Percentiles rank a stretch among this genome's conserved stretches.
Conservation (phyloP, 2,888 invertebrate genomes). For the Aspidiotus destructor region DNA sequence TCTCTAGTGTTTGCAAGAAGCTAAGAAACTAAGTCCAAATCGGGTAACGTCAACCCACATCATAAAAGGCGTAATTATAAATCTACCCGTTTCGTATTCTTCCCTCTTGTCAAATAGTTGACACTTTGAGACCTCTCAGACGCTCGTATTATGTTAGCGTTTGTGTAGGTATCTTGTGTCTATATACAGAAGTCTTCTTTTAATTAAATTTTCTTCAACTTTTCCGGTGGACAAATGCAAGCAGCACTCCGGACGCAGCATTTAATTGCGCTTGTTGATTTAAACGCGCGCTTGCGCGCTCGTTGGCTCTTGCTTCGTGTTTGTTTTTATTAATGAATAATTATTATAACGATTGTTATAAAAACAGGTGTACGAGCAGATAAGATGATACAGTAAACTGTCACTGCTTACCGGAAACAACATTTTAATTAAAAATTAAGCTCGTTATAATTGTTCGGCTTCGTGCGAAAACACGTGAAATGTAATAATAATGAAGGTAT, state of each 20-base stretch:
- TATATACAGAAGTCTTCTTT: background rate
- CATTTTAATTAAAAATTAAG: slow-evolving; percentile 29
- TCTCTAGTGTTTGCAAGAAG: too few relatives aligned
- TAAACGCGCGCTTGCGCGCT: slow-evolving; percentile 17
- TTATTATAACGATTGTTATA: slow-evolving; percentile 29
- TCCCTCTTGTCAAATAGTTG: background rate
- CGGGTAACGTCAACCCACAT: too few relatives aligned
- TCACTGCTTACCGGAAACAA: slow-evolving; percentile 29
- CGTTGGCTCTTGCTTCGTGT: slow-evolving; percentile 21
- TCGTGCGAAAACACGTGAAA: slow-evolving; percentile 3
- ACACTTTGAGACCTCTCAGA: background rate
- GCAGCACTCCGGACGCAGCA: slow-evolving; percentile 4
- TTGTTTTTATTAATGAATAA: slow-evolving; percentile 29
- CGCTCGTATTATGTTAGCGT: too few relatives aligned
- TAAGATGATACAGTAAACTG: slow-evolving; percentile 20
- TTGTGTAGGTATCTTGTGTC: background rate
- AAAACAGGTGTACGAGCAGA: slow-evolving; percentile 21
- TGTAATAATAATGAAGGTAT: background rate
- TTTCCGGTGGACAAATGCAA: slow-evolving; percentile 21
- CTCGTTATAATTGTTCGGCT: slow-evolving; percentile 21
- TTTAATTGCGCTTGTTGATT: slow-evolving; percentile 27
- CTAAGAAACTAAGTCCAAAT: too few relatives aligned
- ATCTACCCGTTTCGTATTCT: background rate
- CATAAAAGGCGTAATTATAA: background rate
- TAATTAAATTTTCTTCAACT: slow-evolving; percentile 25